Evolutionary conservation across 1,140 invertebrate genomes (phyloP), one percentile per base, ranked within the genome.

Genomic region (Spodoptera litura): DNA sequence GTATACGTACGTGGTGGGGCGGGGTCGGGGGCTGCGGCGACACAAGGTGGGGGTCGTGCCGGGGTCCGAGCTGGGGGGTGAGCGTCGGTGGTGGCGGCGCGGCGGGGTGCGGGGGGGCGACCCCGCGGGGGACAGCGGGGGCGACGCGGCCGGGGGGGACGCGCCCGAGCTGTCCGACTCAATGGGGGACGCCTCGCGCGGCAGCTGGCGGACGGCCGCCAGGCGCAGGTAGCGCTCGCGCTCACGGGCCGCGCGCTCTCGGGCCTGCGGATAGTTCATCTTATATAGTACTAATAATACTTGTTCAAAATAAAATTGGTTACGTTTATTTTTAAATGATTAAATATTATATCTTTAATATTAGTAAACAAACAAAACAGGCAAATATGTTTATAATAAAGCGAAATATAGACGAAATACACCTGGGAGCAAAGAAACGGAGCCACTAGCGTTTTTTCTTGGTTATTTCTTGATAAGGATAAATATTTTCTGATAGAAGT

Each of bases 111-210:
- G 55, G 13, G 27, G n/a, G 20, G 55, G 35, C n/a, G 72, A 31
- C 31, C 15, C 25, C 38, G 55, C 76, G 59, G 88, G 87, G 10
- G 90, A 79, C 64, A 15, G 81, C 75, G 80, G 72, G 71, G 27
- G 66, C 20, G 61, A 68, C 87, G 52, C 61, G 10, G 27, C 49
- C 20, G 25, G 25, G 80, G 84, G 15, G 84, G 83, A 76, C 76
- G 79, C 51, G 12, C 9, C 70, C 25, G 74, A 62, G 31, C 79
- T 85, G 82, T 96, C 96, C 76, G 96, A 96, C 61, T 97, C 96
- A 49, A 96, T 96, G 35, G 96, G 96, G 88, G 96, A 96, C 5
- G 96, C 96, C 91, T 96, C 96, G 6, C 95, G 95, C 20, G 96
- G 96, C 91, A 96, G 85, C 87, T 96, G 93, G 73, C 95, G 90